Conservation (phyloP, 30 jellyfish, hydroid and myxozoan genomes). For the Aurelia aurita region DNA sequence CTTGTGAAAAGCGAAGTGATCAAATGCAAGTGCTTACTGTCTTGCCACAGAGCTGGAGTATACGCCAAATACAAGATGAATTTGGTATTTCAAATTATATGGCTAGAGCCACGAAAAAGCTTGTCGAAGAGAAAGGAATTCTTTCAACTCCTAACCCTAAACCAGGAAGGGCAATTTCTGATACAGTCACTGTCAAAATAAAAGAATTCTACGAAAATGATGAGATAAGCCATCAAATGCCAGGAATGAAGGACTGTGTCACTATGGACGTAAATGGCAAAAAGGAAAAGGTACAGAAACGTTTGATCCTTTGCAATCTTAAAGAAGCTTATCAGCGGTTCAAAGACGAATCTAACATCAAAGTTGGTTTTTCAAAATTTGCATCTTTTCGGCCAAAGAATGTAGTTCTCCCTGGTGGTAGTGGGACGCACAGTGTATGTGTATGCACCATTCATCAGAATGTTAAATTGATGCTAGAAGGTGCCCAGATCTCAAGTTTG, state of each 20-base stretch:
- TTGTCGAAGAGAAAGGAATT: too few species aligned
- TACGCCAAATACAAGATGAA: background rate
- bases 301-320: slow-evolving; percentile 24
- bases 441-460: slow-evolving; percentile 52
- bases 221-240: slow-evolving; percentile 39
- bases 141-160: too few species aligned
- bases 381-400: slow-evolving; percentile 29
- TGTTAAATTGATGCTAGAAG: background rate
- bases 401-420: slow-evolving; percentile 27
- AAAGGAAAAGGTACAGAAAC: slow-evolving; percentile 14
- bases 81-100: too few species aligned
- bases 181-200: background rate
- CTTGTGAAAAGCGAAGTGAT: slow-evolving; percentile 3
- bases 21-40: slow-evolving; percentile 3
- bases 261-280: background rate
- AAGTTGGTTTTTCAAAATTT: slow-evolving; percentile 49
- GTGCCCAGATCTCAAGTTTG: background rate
- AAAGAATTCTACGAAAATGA: slow-evolving; percentile 21
- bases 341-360: background rate
- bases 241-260: slow-evolving; percentile 48
- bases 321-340: slow-evolving; percentile 18
- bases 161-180: too few species aligned
- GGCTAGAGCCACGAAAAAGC: too few species aligned
- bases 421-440: slow-evolving; percentile 62
- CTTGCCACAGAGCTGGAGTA: slow-evolving; percentile 12